Conservation (phyloP, 2,888 invertebrate genomes). For the Ophion costatus region DNA sequence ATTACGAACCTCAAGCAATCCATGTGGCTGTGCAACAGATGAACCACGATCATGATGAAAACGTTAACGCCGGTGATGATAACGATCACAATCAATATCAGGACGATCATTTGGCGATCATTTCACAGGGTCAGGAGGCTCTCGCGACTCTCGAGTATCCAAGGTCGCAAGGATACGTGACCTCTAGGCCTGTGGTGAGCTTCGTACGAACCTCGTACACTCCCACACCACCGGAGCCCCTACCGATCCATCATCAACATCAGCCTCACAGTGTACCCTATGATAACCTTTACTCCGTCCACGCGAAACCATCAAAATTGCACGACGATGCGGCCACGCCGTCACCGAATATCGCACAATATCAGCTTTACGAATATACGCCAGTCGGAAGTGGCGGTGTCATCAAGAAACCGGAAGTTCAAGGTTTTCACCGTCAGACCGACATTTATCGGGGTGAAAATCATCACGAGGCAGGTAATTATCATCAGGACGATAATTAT, state of each 20-base stretch:
- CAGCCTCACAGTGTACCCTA: conserved; percentile 23
- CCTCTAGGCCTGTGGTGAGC: conserved; percentile 19
- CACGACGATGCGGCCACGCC: conserved; percentile 43
- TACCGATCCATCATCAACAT: conserved; percentile 24
- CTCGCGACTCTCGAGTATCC: conserved; percentile 51
- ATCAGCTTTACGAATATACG: conserved; percentile 59
- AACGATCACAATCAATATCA: neutral
- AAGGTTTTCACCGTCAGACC: conserved; percentile 22
- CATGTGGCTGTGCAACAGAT: conserved; percentile 17
- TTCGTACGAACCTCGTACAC: conserved; percentile 44
- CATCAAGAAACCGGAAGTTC: conserved; percentile 56
- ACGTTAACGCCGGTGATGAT: neutral
- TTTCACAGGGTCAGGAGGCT: conserved; percentile 12
- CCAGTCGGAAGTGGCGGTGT: conserved; percentile 42
- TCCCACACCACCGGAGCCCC: conserved; percentile 10
- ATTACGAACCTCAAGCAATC: conserved; percentile 17
- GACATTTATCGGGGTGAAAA: conserved; percentile 24
- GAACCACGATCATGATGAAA: neutral
- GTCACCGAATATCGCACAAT: conserved; percentile 1
- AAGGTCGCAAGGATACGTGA: conserved; percentile 7
- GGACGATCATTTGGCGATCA: neutral
- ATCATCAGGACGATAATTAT: conserved; percentile 15
- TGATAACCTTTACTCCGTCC: conserved; percentile 28
- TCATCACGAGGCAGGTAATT: conserved; percentile 12
- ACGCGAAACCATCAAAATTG: conserved; percentile 61